Conservation (phyloP, 1,140 invertebrate species). For the Sarcophaga peregrina region DNA sequence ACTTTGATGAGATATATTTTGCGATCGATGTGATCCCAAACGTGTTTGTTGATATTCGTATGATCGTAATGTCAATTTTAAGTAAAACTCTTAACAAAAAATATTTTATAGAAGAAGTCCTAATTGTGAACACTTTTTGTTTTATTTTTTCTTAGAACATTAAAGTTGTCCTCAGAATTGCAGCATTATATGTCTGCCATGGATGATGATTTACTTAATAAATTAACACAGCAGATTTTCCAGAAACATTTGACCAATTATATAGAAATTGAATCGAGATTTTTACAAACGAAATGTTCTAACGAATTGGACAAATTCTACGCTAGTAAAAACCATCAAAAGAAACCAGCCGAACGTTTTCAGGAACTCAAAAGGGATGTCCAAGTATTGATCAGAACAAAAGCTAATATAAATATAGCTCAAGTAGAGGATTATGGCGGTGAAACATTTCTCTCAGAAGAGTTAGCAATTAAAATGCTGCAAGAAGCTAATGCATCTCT, state of each 20-base stretch:
- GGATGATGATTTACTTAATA: slow-evolving; percentile 83
- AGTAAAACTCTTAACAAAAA: too few relatives aligned
- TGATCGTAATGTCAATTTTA: too few relatives aligned
- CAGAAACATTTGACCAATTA: slow-evolving; percentile 83
- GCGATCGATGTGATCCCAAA: too few relatives aligned
- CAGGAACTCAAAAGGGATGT: slow-evolving; percentile 92
- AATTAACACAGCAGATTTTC: slow-evolving; percentile 87
- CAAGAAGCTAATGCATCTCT: slow-evolving; percentile 93
- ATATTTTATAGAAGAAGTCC: too few relatives aligned
- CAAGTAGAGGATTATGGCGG: slow-evolving; percentile 96
- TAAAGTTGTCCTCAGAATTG: slow-evolving; percentile 79
- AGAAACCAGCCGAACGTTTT: slow-evolving; percentile 84
- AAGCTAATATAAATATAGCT: slow-evolving; percentile 92
- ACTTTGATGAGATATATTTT: too few relatives aligned
- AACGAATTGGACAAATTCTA: slow-evolving; percentile 88
- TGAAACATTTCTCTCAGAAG: slow-evolving; percentile 97
- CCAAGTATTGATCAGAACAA: slow-evolving; percentile 90
- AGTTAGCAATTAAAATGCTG: slow-evolving; percentile 92
- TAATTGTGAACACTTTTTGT: too few relatives aligned
- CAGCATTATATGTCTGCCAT: slow-evolving; percentile 81
- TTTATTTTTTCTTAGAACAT: slow-evolving; percentile 68
- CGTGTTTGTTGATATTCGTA: too few relatives aligned
- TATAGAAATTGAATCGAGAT: slow-evolving; percentile 78
- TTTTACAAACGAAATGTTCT: slow-evolving; percentile 79
- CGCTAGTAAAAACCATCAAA: slow-evolving; percentile 93